These are phyloP conservation scores for Trachops cirrhosus DNA, from an alignment of 2,797 vertebrate genomes.

Conservation along the genomic window DNA sequence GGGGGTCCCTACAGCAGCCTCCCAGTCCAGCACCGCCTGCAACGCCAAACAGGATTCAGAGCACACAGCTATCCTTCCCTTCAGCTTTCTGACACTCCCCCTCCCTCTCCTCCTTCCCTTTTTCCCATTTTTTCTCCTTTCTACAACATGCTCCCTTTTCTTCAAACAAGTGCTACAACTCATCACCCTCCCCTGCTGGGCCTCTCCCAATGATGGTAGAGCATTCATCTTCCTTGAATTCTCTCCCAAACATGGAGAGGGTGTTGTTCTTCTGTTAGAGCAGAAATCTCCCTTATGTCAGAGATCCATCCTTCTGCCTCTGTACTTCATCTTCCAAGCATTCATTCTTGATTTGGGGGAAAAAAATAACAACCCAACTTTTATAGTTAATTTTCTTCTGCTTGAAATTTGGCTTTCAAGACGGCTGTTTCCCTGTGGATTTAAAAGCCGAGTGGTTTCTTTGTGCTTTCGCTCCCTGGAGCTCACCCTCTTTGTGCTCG, in stretches of 20 bases:
- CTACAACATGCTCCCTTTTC: background rate
- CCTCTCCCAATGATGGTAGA: background rate
- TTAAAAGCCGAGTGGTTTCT: background rate
- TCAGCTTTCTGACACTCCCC: background rate
- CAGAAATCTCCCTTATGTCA: background rate
- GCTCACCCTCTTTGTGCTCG: background rate
- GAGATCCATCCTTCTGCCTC: background rate
- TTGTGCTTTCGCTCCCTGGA: background rate
- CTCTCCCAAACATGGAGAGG: background rate
- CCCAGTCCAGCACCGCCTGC: background rate
- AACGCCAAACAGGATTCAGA: fast-evolving
- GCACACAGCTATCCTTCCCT: background rate
- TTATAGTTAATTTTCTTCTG: background rate
- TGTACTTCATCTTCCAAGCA: background rate
- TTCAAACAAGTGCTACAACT: background rate
- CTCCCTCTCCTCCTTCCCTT: background rate
- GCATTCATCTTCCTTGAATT: background rate
- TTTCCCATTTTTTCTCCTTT: background rate
- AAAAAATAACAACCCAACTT: background rate
- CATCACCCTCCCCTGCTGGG: background rate
- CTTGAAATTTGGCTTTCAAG: background rate
- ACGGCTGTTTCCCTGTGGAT: background rate
- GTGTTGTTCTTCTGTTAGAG: background rate
- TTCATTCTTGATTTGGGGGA: background rate
- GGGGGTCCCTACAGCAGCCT: background rate